Percentiles rank a stretch among this genome's conserved stretches.
Conservation (phyloP, 2,888 invertebrate genomes). For the Trissolcus brochymenae region DNA sequence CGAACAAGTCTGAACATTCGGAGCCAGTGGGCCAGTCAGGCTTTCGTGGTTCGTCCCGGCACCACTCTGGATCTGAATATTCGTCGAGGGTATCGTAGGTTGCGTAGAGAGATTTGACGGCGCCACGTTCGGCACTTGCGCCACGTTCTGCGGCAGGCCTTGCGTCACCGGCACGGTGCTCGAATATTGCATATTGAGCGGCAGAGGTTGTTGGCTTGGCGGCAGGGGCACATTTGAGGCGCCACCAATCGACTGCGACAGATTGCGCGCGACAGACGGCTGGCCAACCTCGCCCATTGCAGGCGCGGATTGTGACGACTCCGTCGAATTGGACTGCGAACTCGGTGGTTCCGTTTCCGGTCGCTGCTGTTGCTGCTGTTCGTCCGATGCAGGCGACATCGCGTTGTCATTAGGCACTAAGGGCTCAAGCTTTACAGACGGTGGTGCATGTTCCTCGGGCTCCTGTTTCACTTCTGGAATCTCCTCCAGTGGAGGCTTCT, state of each 20-base stretch:
- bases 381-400: constrained; percentile 49
- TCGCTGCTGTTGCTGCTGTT: constrained; percentile 49
- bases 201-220: constrained; percentile 67
- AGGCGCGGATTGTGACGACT: constrained; percentile 47
- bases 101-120: constrained; percentile 39
- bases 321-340: constrained; percentile 62
- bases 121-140: constrained; percentile 57
- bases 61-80: constrained; percentile 57
- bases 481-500: constrained; percentile 68
- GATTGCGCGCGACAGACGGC: constrained; percentile 66
- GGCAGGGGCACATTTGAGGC: constrained; percentile 40
- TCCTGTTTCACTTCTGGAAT: constrained; percentile 66
- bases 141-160: constrained; percentile 72
- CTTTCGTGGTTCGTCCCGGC: constrained; percentile 58
- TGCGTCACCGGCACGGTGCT: constrained; percentile 68
- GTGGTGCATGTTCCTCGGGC: constrained; percentile 64
- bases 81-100: constrained; percentile 60
- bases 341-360: constrained; percentile 66
- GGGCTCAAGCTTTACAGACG: constrained; percentile 65
- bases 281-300: constrained; percentile 58
- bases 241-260: constrained; percentile 69
- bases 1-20: constrained; percentile 66
- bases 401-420: constrained; percentile 58
- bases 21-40: constrained; percentile 60
- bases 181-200: constrained; percentile 72